These are phyloP conservation scores for Pseudochromis fuscus DNA, from an alignment of 2,797 vertebrate species.

Conservation along the genomic window DNA sequence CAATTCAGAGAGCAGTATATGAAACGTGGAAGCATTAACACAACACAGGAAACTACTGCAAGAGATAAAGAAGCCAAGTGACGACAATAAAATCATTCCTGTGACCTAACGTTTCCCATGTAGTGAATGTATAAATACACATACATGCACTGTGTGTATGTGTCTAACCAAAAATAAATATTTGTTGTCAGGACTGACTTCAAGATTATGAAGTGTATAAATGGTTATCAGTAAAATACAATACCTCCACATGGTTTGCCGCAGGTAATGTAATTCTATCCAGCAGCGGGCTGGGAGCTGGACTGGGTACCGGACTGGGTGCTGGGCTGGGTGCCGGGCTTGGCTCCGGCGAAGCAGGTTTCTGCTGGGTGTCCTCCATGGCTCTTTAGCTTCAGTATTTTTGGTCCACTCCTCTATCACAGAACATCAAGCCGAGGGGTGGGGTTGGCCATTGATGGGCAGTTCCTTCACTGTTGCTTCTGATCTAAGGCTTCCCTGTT, in stretches of 20 bases:
- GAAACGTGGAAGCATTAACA: not conserved
- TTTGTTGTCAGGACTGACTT: not conserved
- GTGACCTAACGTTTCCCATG: not conserved
- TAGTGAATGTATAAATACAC: not conserved
- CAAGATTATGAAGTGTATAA: not conserved
- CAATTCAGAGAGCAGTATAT: not conserved
- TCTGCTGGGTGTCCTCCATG: conserved; percentile 81
- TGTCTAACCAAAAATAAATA: not conserved
- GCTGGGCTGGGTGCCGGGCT: conserved; percentile 56
- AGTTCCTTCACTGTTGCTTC: conserved; percentile 40
- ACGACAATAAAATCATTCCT: not conserved
- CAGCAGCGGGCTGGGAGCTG: conserved; percentile 63
- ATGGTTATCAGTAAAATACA: conserved; percentile 9
- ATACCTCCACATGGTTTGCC: conserved; percentile 83
- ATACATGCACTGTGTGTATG: not conserved
- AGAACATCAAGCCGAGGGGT: conserved; percentile 51
- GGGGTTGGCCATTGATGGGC: conserved; percentile 65
- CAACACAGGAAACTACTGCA: not conserved
- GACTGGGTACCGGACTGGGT: conserved; percentile 63
- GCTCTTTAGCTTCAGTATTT: conserved; percentile 30
- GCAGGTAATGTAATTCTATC: conserved; percentile 63
- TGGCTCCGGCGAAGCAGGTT: conserved; percentile 56
- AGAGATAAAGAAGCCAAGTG: not conserved
- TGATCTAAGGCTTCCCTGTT: conserved; percentile 42
- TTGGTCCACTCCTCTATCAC: conserved; percentile 58